Base-by-base conservation (phyloP, 1,140 invertebrate species). In the Drosophila lacteicornis region DNA sequence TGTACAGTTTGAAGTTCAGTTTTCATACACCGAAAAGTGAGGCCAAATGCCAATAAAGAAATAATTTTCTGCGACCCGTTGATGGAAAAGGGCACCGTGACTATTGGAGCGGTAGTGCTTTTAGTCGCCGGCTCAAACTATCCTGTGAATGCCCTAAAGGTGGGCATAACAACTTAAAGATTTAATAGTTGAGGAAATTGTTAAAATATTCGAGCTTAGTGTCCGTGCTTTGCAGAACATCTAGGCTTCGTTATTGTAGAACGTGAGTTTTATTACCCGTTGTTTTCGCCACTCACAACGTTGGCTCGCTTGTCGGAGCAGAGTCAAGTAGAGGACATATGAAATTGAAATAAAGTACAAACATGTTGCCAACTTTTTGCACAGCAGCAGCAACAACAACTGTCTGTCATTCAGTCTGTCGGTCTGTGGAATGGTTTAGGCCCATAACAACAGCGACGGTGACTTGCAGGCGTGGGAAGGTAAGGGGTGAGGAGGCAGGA, bases 301-400 rank as follows among this genome's bases (percentile, higher is more conserved):
- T 46, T 46, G 59, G 63, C 63, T 38, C 13, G 59, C 63, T 36
- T 67, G 67, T 43, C 62, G 62, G 45, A 25, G 38, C 61, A 47
- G 57, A 55, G 74, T 60, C 56, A 85, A 73, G 62, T 57, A 47
- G 82, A 69, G 73, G 63, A 71, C 71, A 83, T 80, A 81, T 71
- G 84, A 84, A 86, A 84, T 86, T 84, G 82, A 86, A 84, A 84
- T 86, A 84, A 84, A 82, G 80, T 82, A 86, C 82, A 86, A 84
- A 86, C 82, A 84, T 84, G 82, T 84, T 84, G 82, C 50, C 79
- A 84, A 84, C 82, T 84, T 84, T 85, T 69, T 62, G 65, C 66
- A 59, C 56, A 75, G 42, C 74, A 68, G 60, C 66, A 80, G 22
- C 25, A 65, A 30, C 40, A 61, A 46, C 51, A 38, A 46, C 56